Base-by-base conservation (phyloP, 2,888 invertebrate species). In the Patella caerulea region DNA sequence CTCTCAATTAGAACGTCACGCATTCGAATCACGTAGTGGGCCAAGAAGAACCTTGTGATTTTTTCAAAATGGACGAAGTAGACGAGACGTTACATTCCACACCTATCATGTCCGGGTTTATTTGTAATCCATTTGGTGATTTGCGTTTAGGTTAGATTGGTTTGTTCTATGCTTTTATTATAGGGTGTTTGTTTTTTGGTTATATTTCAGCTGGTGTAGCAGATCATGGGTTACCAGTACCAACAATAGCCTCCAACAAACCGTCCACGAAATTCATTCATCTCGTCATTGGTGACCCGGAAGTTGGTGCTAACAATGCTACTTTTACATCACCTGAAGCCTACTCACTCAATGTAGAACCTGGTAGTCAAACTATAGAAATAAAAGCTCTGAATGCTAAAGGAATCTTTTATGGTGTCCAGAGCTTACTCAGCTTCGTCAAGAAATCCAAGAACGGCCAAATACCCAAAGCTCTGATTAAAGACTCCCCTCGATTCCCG, bases 401-500 rank as follows among this genome's bases (percentile, higher is more conserved):
- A 12, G 84, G 84, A 14, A 72, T 78, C 4, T 84, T 84, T 71
- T 80, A 82, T 75, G 85, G 80, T 72, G 84, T 82, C 29, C 83
- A 83, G 74, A 78, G 78, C 7, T 73, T 83, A n/a, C 78, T 83
- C 3, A 78, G 80, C 69, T 74, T 83, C n/a, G 70, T 70, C 9
- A 59, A 71, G 34, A 54, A 70, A 7, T 72, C 74, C 14, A 76
- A 71, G 17, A 75, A 75, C 15, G 80, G 79, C 17, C 77, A n/a
- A 5, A 75, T 88, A 15, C 84, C 83, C 0, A 77, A 73, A 24
- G 78, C 85, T 0, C 24, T 24, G 0, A 79, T 87, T 3, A 52
- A 19, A 15, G 88, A 88, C 74, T 83, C 79, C 53, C 88, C 88
- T 34, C 78, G 87, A 11, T 87, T 82, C 79, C 72, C 74, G 5